phyloP scores from a whole-genome alignment of 2,888 invertebrate species.

The Drosophila stalkeri region DNA sequence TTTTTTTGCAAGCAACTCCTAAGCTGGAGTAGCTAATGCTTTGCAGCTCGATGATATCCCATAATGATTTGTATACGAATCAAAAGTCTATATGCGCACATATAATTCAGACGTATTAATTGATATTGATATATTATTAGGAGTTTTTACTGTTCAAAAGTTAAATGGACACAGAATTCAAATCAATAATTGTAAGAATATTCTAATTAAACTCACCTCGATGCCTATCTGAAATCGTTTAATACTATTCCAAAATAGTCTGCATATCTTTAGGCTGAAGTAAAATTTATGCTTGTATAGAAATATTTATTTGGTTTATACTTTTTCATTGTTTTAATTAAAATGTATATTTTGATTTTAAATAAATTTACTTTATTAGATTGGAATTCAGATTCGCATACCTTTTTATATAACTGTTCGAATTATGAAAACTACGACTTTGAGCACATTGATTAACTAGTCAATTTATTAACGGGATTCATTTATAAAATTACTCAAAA shows the following conservation, averaged over 20 bases:
- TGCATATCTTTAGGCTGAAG: slow-evolving; percentile 5
- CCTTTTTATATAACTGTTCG: no score
- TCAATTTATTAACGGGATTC: no score
- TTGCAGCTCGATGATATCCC: not conserved
- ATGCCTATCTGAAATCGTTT: not conserved
- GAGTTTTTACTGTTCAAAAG: not conserved
- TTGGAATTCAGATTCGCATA: no score
- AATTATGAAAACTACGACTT: no score
- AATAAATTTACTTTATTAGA: no score
- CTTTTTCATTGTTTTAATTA: no score
- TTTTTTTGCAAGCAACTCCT: not conserved
- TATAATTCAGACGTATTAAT: not conserved
- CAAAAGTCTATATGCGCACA: not conserved
- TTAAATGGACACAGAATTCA: not conserved
- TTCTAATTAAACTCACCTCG: not conserved
- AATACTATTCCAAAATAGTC: not conserved
- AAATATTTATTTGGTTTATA: not conserved
- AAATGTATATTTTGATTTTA: no score
- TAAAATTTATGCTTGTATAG: not conserved
- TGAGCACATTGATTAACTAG: no score
- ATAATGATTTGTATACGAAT: not conserved
- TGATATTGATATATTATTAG: not conserved
- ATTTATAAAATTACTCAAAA: no score
- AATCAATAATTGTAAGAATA: not conserved
- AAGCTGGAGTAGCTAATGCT: not conserved